Conservation (phyloP, 2,797 vertebrate genomes). For the Tragelaphus oryx region DNA sequence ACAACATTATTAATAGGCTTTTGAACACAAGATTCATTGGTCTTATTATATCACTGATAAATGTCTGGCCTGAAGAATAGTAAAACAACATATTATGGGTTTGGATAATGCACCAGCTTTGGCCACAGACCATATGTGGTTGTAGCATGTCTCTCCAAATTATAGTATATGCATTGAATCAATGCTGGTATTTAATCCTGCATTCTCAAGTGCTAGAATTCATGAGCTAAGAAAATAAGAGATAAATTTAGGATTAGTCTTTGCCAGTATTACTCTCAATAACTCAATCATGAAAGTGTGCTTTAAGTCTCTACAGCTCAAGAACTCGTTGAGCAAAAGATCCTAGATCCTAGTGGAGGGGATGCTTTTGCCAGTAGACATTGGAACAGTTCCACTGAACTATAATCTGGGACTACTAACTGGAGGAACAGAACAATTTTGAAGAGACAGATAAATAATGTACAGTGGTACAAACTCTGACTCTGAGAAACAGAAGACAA, state of each 20-base stretch:
- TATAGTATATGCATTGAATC: not conserved
- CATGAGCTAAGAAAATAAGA: not conserved
- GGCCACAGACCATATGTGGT: accelerated
- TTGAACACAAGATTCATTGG: not conserved
- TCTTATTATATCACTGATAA: not conserved
- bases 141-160: not conserved
- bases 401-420: not conserved
- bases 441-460: not conserved
- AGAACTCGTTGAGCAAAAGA: not conserved
- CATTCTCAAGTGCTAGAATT: not conserved
- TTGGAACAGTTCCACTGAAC: not conserved
- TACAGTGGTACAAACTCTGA: not conserved
- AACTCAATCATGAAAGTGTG: not conserved
- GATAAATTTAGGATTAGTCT: not conserved
- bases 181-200: not conserved
- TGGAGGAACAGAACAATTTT: not conserved
- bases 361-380: not conserved
- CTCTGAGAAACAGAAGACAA: not conserved
- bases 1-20: not conserved
- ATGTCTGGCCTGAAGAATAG: not conserved
- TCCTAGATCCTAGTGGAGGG: not conserved
- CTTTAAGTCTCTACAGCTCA: not conserved
- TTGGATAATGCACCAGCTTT: not conserved
- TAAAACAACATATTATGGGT: not conserved
- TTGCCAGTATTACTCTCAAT: not conserved